Evolutionary conservation across 2,888 invertebrate species (phyloP).

Genomic region (Tolmerus cingulatus): DNA sequence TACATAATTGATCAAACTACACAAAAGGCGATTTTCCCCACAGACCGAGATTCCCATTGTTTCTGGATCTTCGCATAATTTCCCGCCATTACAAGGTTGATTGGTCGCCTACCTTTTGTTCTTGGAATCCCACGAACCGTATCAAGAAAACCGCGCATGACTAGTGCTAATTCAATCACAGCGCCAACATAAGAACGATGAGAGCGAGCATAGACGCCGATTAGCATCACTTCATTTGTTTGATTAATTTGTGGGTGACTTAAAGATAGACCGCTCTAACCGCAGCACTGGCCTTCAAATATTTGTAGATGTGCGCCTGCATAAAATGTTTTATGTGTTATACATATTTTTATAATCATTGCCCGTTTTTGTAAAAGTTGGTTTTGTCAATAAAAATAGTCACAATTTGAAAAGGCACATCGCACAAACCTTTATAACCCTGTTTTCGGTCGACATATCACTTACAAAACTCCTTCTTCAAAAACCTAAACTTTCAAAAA

Average conservation of each 20-base stretch:
- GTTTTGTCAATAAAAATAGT: not conserved
- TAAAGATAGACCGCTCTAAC: not conserved
- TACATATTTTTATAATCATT: no score
- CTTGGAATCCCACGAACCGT: not conserved
- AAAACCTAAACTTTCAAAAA: no score
- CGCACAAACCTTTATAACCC: no score
- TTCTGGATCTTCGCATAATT: slow-evolving; percentile 14
- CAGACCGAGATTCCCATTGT: not conserved
- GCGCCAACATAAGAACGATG: not conserved
- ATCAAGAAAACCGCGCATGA: not conserved
- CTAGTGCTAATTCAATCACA: not conserved
- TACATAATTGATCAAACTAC: not conserved
- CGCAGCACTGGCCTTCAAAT: not conserved
- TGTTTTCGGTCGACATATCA: no score
- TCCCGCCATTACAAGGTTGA: slow-evolving; percentile 15
- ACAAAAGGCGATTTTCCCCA: not conserved
- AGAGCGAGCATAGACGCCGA: not conserved
- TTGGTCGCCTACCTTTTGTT: slow-evolving; percentile 19
- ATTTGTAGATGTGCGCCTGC: not conserved
- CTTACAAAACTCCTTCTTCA: no score
- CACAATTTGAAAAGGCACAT: no score
- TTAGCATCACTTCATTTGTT: not conserved
- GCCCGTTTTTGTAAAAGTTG: not conserved
- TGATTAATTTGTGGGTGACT: not conserved
- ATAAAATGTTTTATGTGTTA: no score